Conservation (phyloP, 2,113 vertebrate genomes). For the Pseudorhombus dupliciocellatus region DNA sequence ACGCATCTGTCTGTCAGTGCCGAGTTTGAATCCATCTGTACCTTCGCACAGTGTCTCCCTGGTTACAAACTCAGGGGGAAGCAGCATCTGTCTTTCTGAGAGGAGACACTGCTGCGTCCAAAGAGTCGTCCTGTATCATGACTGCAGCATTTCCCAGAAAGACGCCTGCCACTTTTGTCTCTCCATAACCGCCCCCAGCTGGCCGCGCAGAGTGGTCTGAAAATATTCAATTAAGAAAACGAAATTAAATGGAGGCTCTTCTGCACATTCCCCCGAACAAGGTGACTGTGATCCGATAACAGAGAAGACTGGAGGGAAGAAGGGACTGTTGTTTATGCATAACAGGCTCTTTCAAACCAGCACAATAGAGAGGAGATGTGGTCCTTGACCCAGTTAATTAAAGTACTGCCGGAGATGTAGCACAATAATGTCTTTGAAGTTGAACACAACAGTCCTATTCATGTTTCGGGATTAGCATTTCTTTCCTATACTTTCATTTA, state of each 20-base stretch:
- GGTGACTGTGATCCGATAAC: constrained; percentile 55
- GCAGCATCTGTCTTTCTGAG: constrained; percentile 58
- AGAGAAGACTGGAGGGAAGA: constrained; percentile 33
- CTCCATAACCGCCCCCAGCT: constrained; percentile 25
- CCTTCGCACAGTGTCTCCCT: constrained; percentile 4
- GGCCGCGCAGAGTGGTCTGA: constrained; percentile 19
- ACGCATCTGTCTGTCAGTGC: constrained; percentile 25
- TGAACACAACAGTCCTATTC: constrained; percentile 63
- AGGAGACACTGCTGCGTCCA: constrained; percentile 28
- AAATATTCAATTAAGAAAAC: not conserved
- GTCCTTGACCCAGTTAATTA: constrained; percentile 79
- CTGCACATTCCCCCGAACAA: constrained; percentile 21
- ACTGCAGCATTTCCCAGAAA: constrained; percentile 20
- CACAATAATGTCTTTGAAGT: constrained; percentile 76
- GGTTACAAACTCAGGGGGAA: constrained; percentile 6
- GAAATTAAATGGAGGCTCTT: not conserved
- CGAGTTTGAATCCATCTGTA: constrained; percentile 25
- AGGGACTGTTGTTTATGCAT: constrained; percentile 56
- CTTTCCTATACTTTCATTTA: constrained; percentile 56
- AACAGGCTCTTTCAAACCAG: constrained; percentile 47
- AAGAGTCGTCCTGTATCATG: constrained; percentile 36
- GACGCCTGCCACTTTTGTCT: constrained; percentile 26
- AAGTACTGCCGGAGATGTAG: constrained; percentile 63
- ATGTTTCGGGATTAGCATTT: constrained; percentile 61
- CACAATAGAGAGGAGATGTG: constrained; percentile 55